A percentile compares a stretch with the other conserved stretches of the same genome.
Conservation (phyloP, 2,113 vertebrate species). For the Phyllostomus hastatus region DNA sequence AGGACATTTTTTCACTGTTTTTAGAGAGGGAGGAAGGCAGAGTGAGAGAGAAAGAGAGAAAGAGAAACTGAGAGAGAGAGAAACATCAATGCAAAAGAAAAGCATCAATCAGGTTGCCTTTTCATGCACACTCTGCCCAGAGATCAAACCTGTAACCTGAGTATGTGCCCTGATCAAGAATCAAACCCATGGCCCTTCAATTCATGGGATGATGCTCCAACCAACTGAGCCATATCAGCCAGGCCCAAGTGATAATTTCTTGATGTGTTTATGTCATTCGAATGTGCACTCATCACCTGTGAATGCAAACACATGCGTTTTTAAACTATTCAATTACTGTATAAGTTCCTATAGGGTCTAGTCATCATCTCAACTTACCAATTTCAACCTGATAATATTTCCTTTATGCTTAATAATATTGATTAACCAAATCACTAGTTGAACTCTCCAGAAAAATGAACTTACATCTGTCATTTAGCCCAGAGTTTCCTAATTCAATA, state of each 20-base stretch:
- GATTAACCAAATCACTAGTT: background rate
- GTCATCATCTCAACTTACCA: background rate
- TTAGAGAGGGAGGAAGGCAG: too few relatives aligned
- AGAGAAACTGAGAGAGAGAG: too few relatives aligned
- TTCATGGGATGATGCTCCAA: too few relatives aligned
- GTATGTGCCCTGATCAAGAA: too few relatives aligned
- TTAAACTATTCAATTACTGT: background rate
- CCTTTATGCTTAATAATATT: background rate
- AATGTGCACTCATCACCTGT: background rate
- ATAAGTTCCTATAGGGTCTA: background rate
- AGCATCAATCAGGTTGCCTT: too few relatives aligned
- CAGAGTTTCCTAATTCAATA: background rate
- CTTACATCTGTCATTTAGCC: background rate
- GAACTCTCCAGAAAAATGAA: background rate
- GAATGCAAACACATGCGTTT: background rate
- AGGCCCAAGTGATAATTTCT: background rate
- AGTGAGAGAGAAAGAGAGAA: too few relatives aligned
- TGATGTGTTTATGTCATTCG: background rate
- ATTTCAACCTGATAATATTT: conserved; percentile 9
- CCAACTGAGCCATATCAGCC: too few relatives aligned
- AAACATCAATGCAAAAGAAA: too few relatives aligned
- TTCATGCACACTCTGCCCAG: too few relatives aligned
- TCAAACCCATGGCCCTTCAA: too few relatives aligned
- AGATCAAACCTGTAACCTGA: too few relatives aligned
- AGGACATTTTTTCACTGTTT: too few relatives aligned